Percentiles rank a stretch among this genome's conserved stretches.
Evolutionary conservation across 1,140 invertebrate genomes (phyloP).

Genomic region (Caenorhabditis tropicalis): DNA sequence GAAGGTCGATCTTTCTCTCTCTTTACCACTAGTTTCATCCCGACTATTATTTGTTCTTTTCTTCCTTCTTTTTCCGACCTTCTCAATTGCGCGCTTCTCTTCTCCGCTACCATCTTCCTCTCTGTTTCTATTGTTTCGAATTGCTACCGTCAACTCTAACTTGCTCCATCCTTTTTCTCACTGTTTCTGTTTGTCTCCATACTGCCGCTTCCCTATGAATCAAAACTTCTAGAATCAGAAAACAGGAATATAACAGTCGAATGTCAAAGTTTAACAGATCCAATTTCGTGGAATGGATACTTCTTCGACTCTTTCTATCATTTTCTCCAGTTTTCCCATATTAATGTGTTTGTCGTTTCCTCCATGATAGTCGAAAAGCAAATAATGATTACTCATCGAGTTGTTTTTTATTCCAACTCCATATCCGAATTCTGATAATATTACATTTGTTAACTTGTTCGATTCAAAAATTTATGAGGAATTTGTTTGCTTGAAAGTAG

Average conservation of each 20-base stretch:
- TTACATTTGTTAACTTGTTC: background rate
- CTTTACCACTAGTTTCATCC: background rate
- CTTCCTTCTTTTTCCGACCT: slow-evolving; percentile 21
- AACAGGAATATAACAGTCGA: background rate
- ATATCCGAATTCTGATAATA: background rate
- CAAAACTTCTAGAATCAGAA: background rate
- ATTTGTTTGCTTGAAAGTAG: background rate
- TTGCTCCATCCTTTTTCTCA: background rate
- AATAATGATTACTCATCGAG: slow-evolving; percentile 32
- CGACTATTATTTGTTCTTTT: slow-evolving; percentile 41
- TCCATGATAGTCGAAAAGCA: background rate
- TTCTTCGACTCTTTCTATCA: background rate
- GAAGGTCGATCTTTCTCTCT: slow-evolving; percentile 11
- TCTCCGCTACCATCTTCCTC: background rate
- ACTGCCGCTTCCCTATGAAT: background rate
- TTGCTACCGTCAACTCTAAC: background rate
- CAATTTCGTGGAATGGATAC: background rate
- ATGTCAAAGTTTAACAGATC: slow-evolving; percentile 7
- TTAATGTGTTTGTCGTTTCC: background rate
- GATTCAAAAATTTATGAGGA: background rate
- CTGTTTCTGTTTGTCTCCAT: slow-evolving; percentile 14
- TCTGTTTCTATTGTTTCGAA: slow-evolving; percentile 26
- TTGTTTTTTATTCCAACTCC: background rate
- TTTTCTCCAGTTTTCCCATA: background rate
- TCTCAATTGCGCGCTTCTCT: slow-evolving; percentile 34